A percentile compares a stretch with the other conserved stretches of the same genome.
Evolutionary conservation across 2,797 vertebrate genomes (phyloP).

Genomic region (Pipistrellus kuhlii): DNA sequence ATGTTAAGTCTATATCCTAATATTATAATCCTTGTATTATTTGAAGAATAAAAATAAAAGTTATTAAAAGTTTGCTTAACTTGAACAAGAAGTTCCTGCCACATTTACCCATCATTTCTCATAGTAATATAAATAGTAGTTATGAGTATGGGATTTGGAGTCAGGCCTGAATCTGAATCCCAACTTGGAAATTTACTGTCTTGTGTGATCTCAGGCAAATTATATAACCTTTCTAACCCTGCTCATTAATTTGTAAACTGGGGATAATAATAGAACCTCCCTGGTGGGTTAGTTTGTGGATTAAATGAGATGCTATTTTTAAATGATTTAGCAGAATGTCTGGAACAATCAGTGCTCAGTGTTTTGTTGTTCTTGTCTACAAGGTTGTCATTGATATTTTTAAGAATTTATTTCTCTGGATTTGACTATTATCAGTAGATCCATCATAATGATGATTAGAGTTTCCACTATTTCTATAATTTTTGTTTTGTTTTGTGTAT

Average conservation of each 20-base stretch:
- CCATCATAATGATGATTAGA: constrained; percentile 8
- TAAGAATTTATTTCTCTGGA: constrained; percentile 45
- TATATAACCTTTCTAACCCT: constrained; percentile 38
- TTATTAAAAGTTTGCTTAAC: constrained; percentile 59
- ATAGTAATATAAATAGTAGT: constrained; percentile 46
- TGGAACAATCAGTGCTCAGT: neutral
- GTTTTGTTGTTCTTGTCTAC: neutral
- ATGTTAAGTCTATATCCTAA: constrained; percentile 45
- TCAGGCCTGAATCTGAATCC: constrained; percentile 54
- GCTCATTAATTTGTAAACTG: constrained; percentile 41
- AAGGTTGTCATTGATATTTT: neutral
- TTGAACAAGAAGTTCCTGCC: constrained; percentile 55
- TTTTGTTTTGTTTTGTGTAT: no score
- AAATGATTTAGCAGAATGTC: neutral
- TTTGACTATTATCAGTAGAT: constrained; percentile 48
- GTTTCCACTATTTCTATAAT: constrained; percentile 32
- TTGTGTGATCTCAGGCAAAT: constrained; percentile 51
- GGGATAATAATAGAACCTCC: neutral
- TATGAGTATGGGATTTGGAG: constrained; percentile 30
- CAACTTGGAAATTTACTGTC: constrained; percentile 36
- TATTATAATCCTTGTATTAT: constrained; percentile 57
- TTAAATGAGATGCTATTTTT: constrained; percentile 56
- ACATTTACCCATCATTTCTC: constrained; percentile 58
- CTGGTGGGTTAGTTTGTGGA: neutral
- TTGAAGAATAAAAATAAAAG: constrained; percentile 64